phyloP scores from a whole-genome alignment of 2,888 invertebrate genomes.

The Torymus tubicola region DNA sequence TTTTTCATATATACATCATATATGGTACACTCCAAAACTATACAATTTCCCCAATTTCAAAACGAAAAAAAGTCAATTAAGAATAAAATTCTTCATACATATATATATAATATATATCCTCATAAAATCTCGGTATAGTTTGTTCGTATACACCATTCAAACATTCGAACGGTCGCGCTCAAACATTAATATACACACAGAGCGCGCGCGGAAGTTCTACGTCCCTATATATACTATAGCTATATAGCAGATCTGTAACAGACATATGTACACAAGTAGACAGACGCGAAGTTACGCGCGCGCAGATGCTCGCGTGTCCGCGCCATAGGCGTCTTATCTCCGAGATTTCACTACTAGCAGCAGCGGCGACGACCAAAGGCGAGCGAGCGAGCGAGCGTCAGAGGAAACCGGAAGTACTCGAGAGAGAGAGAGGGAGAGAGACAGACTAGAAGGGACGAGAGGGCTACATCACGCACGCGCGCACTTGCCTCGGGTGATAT shows the following conservation, averaged over 20 bases:
- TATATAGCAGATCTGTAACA: too few species aligned
- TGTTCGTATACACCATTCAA: constrained; percentile 3
- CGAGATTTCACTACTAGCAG: constrained; percentile 18
- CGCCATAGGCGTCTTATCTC: constrained; percentile 15
- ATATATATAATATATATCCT: too few species aligned
- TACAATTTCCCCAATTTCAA: too few species aligned
- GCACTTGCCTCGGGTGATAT: constrained; percentile 25
- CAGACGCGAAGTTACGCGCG: too few species aligned
- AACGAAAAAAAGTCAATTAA: too few species aligned
- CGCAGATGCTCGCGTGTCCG: too few species aligned
- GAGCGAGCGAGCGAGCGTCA: constrained; percentile 2
- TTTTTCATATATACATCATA: too few species aligned
- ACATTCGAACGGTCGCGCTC: constrained; percentile 10
- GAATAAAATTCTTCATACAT: too few species aligned
- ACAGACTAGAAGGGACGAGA: constrained; percentile 2
- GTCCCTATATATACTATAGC: too few species aligned
- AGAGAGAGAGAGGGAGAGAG: not conserved
- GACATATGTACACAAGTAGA: too few species aligned
- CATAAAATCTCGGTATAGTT: not conserved
- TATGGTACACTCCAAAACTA: too few species aligned
- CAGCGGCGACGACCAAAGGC: constrained; percentile 15
- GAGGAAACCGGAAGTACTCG: constrained; percentile 47
- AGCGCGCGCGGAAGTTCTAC: constrained; percentile 8
- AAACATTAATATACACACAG: constrained; percentile 34
- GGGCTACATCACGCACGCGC: too few species aligned